Evolutionary conservation across 2,113 vertebrate genomes (phyloP), one percentile per base, ranked within the genome.

Genomic region (Pachypanchax playfairii): DNA sequence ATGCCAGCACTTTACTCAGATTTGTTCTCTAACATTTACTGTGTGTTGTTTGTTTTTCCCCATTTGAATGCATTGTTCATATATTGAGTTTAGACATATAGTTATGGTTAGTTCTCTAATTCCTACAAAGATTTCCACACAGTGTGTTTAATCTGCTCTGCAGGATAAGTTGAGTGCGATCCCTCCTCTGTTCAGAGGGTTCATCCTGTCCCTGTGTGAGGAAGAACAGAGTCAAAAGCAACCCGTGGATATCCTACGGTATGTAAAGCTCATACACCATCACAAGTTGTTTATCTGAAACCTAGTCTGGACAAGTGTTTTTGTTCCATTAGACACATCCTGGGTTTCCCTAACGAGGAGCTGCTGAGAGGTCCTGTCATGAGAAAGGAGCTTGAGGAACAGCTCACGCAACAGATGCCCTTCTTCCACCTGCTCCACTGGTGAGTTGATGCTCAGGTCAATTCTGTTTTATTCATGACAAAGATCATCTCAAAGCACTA

Each of bases 351-450:
- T 49, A 88, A 90, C 46, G 90, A 91, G 22, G 88, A 93, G 75
- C 87, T 96, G 38, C 92, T 94, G 72, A 82, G 70, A 64, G 86
- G 92, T 2, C 89, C 90, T 13, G 67, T 91, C 61, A 85, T 92
- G 77, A 95, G 89, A 79, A 92, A 87, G 46, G 82, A 93, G 44
- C 88, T 94, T 54, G 90, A 92, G 70, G 91, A 94, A 65, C 91
- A 93, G 49, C 70, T 92, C 42, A 81, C 76, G 47, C 89, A 90
- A 66, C 96, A 98, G 90, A 92, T 88, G 57, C 91, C 95, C 0
- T 94, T 93, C 84, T 89, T 99, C 17, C 96, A 96, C 89, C 93
- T 98, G 43, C 86, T 95, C 11, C 94, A 97, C 87, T 96, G 96
- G 97, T 98, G 39, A 18, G 60, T 41, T 3, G n/a, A n/a, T n/a